phyloP scores from a whole-genome alignment of 1,140 invertebrate genomes.

The Musca domestica region DNA sequence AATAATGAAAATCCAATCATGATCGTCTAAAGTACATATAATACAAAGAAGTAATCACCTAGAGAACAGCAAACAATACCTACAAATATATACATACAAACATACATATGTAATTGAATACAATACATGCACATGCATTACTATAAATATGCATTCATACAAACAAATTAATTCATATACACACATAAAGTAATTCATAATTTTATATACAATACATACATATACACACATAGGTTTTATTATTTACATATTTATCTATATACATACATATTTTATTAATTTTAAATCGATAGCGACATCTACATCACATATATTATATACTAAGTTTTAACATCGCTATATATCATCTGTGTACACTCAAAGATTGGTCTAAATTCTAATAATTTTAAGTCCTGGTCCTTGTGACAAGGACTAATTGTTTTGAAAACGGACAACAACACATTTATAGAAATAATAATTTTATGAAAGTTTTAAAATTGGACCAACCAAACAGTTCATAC shows the following conservation, averaged over 20 bases:
- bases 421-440: too few species aligned
- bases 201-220: not conserved
- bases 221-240: too few species aligned
- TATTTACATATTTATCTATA: too few species aligned
- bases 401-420: too few species aligned
- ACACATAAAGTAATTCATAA: constrained; percentile 6
- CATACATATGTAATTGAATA: not conserved
- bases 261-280: too few species aligned
- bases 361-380: too few species aligned
- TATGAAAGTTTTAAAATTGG: not conserved
- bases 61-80: not conserved
- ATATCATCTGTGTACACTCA: too few species aligned
- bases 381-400: too few species aligned
- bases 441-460: too few species aligned
- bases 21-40: not conserved
- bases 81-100: not conserved
- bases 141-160: not conserved
- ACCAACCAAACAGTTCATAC: not conserved
- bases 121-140: not conserved
- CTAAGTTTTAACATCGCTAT: too few species aligned
- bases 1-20: not conserved
- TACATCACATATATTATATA: too few species aligned
- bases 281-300: too few species aligned
- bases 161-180: not conserved
- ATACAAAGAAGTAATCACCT: not conserved